Evolutionary conservation across 1,140 invertebrate genomes (phyloP), one percentile per base, ranked within the genome.

Genomic region (Drosophila simulans): DNA sequence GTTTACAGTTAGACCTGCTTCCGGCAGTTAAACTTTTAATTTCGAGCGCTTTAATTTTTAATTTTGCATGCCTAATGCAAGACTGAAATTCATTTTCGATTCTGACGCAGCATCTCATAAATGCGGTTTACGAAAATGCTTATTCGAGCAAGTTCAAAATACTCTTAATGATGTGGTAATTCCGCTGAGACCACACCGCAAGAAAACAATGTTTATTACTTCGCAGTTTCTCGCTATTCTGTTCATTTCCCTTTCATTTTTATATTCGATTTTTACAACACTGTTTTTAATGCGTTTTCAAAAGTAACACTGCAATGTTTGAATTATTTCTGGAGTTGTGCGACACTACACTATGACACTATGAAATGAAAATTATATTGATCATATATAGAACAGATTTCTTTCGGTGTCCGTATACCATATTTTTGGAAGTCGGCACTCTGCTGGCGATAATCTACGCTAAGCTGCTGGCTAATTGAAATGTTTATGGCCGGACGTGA

Each of bases 101-200:
- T 56, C 12, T 13, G 62, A 13, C 15, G 31, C 48, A 52, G 31
- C 40, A 56, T 2, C 25, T 15, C 37, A 31, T 31, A 42, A 60
- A 45, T 64, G 60, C 54, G 54, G 54, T 76, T 75, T 55, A 45
- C 35, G 20, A 42, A 53, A 76, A 55, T 39, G 4, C 25, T 48
- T 58, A 54, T 72, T 63, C 25, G 51, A 39, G 43, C 53, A 56
- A 43, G 83, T 86, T 86, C 83, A 86, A 82, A 54, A 86, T 68
- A 71, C 83, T 65, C 34, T 79, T 88, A 82, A 86, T 72, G 82
- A 78, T 80, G 74, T 81, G 48, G 58, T 68, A 60, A 77, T 64
- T 75, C 52, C 56, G 17, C 42, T 15, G 40, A 42, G 31, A 35
- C 4, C 13, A 35, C 49, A 35, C 49, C 17, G 31, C 11, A 20